Conservation (phyloP, 1,140 invertebrate genomes). For the Amyelois transitella region DNA sequence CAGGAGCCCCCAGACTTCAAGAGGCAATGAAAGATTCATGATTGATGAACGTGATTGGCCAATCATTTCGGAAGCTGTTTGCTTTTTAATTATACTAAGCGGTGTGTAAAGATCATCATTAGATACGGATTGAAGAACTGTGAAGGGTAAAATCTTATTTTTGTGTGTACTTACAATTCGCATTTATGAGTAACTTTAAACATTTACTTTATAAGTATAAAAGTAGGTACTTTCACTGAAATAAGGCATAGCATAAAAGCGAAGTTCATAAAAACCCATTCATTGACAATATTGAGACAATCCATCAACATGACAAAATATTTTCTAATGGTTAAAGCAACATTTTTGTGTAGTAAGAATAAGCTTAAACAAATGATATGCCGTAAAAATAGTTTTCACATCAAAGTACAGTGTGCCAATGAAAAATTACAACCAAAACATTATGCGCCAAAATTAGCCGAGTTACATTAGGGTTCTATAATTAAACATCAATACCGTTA, state of each 20-base stretch:
- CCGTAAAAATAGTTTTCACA: constrained; percentile 7
- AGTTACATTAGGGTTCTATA: constrained; percentile 65
- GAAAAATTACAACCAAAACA: constrained; percentile 52
- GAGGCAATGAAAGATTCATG: constrained; percentile 37
- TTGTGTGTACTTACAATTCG: no score
- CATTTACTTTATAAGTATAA: no score
- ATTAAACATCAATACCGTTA: constrained; percentile 74
- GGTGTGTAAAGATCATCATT: background rate
- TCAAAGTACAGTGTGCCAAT: constrained; percentile 17
- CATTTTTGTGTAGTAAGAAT: background rate
- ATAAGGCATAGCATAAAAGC: no score
- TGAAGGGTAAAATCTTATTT: no score
- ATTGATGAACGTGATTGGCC: constrained; percentile 43
- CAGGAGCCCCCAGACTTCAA: constrained; percentile 30
- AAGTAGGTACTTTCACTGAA: no score
- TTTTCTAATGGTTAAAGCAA: no score
- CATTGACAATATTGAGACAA: no score
- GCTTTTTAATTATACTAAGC: constrained; percentile 3
- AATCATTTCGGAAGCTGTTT: background rate
- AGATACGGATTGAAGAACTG: background rate
- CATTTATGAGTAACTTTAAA: no score
- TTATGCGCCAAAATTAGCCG: constrained; percentile 49
- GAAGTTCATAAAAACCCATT: no score
- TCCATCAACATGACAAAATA: no score
- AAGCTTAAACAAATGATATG: background rate